A percentile compares a stretch with the other conserved stretches of the same genome.
Conservation (phyloP, 2,797 vertebrate species). For the Trachops cirrhosus region DNA sequence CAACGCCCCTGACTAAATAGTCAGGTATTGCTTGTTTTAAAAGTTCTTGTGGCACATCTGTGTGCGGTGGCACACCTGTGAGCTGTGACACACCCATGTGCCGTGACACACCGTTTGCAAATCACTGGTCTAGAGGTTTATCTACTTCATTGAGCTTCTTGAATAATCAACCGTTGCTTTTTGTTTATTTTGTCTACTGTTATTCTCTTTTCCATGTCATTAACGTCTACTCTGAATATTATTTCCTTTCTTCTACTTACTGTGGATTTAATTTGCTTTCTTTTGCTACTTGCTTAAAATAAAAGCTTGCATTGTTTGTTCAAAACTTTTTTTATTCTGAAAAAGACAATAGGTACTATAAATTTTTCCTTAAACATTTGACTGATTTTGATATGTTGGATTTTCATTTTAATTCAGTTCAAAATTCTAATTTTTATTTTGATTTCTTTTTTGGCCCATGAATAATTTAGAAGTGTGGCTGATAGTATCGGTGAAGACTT, state of each 20-base stretch:
- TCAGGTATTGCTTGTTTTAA: too few species aligned
- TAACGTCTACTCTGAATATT: too few species aligned
- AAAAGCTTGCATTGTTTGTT: background rate
- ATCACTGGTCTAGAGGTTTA: background rate
- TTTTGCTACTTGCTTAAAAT: background rate
- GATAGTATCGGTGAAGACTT: background rate
- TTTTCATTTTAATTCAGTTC: background rate
- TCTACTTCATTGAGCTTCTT: background rate
- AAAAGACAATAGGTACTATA: background rate
- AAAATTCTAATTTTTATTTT: background rate
- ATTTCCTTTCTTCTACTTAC: too few species aligned
- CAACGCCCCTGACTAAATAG: too few species aligned
- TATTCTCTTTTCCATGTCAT: background rate
- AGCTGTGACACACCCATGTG: too few species aligned
- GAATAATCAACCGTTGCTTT: background rate
- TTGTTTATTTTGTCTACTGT: background rate
- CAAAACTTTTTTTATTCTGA: background rate
- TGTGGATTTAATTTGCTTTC: background rate
- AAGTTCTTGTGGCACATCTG: too few species aligned
- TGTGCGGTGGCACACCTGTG: too few species aligned
- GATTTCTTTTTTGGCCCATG: background rate
- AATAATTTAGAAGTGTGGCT: background rate
- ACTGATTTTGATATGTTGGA: background rate
- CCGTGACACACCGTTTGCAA: too few species aligned
- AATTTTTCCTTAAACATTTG: background rate